phyloP scores from a whole-genome alignment of 2,888 invertebrate genomes.

The Arrhopalites spinosus region DNA sequence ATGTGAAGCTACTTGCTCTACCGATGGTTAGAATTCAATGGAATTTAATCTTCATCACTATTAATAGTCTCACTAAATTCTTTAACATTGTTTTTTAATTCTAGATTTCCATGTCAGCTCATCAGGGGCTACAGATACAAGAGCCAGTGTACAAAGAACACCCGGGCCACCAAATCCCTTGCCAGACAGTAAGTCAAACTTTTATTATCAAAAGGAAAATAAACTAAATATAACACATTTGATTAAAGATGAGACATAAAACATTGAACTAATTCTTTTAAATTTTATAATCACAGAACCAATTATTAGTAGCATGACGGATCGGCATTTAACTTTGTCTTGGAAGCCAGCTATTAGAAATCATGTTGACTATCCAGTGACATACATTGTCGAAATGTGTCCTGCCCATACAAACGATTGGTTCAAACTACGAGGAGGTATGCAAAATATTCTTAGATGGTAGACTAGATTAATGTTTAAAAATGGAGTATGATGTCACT shows the following conservation, averaged over 20 bases:
- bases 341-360: constrained; percentile 90
- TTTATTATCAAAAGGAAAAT: too few relatives aligned
- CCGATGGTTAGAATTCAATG: constrained; percentile 71
- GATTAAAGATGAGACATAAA: too few relatives aligned
- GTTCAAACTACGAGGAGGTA: constrained; percentile 82
- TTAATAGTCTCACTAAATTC: background rate
- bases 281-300: constrained; percentile 63
- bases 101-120: constrained; percentile 80
- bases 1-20: constrained; percentile 78
- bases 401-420: constrained; percentile 72
- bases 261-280: too few relatives aligned
- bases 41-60: background rate
- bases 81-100: background rate
- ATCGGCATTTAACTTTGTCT: constrained; percentile 82
- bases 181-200: constrained; percentile 66
- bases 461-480: background rate
- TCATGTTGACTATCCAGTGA: constrained; percentile 84
- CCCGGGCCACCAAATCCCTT: constrained; percentile 73
- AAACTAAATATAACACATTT: too few relatives aligned
- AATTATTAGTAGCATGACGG: constrained; percentile 89
- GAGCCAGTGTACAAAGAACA: constrained; percentile 61
- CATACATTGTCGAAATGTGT: constrained; percentile 93
- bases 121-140: constrained; percentile 80
- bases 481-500: too few relatives aligned
- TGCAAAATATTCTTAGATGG: too few relatives aligned